Evolutionary conservation across 2,113 vertebrate species (phyloP).

Genomic region (Acrocephalus arundinaceus): DNA sequence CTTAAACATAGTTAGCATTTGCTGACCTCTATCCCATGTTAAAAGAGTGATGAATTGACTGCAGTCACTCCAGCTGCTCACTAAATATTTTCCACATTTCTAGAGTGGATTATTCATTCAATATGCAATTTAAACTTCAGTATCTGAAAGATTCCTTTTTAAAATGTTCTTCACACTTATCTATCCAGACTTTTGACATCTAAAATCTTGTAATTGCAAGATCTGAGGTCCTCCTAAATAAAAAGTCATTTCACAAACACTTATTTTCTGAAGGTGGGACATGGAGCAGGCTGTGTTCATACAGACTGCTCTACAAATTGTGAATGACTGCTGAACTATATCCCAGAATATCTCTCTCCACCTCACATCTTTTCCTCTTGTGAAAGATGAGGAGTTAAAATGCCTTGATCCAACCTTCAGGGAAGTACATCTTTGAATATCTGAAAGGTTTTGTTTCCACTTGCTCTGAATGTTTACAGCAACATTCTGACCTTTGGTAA

Average conservation of each 20-base stretch:
- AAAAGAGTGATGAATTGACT: slow-evolving; percentile 40
- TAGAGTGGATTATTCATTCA: slow-evolving; percentile 45
- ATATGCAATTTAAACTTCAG: not conserved
- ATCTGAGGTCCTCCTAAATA: slow-evolving; percentile 10
- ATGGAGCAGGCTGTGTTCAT: not conserved
- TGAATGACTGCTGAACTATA: not conserved
- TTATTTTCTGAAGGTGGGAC: not conserved
- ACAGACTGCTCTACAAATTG: not conserved
- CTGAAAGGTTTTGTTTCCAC: not conserved
- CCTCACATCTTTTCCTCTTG: not conserved
- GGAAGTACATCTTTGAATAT: not conserved
- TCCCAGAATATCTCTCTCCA: not conserved
- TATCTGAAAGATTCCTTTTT: not conserved
- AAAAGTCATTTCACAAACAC: not conserved
- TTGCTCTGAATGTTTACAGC: not conserved
- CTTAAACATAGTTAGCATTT: slow-evolving; percentile 60
- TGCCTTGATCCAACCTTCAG: not conserved
- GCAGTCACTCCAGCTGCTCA: slow-evolving; percentile 62
- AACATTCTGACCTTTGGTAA: not conserved
- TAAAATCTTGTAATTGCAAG: not conserved
- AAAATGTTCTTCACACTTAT: slow-evolving; percentile 22
- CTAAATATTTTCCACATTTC: slow-evolving; percentile 45
- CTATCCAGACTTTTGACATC: not conserved
- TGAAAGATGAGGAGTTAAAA: slow-evolving; percentile 3
- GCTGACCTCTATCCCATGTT: slow-evolving; percentile 44